These are phyloP conservation scores for Galerucella nymphaeae DNA, from an alignment of 2,888 invertebrate genomes.

Conservation along the genomic window DNA sequence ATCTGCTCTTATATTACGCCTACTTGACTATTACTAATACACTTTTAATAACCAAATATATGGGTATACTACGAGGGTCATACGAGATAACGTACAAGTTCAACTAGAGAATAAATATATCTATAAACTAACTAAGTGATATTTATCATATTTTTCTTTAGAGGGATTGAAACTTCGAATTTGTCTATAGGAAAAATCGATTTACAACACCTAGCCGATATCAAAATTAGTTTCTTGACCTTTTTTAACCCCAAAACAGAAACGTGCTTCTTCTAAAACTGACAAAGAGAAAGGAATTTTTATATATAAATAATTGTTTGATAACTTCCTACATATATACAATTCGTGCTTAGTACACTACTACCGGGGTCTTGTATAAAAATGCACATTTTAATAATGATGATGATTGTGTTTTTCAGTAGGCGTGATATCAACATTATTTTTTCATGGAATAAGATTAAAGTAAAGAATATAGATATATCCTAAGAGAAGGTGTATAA, in stretches of 20 bases:
- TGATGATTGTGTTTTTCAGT: slow-evolving; percentile 1
- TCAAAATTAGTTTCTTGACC: too few species aligned
- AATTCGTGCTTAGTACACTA: background rate
- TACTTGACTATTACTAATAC: too few species aligned
- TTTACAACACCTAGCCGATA: too few species aligned
- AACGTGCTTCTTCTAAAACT: background rate
- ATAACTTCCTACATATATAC: background rate
- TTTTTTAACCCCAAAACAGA: background rate
- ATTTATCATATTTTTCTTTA: too few species aligned
- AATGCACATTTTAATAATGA: background rate
- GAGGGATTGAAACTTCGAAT: too few species aligned
- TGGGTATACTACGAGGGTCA: too few species aligned
- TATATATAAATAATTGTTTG: background rate
- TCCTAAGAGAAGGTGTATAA: slow-evolving; percentile 28
- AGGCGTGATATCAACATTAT: slow-evolving; percentile 1
- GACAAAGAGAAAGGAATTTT: background rate
- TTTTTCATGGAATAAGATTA: background rate
- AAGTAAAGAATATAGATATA: background rate
- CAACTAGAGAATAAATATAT: too few species aligned
- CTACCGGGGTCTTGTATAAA: background rate
- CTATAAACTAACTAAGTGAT: too few species aligned
- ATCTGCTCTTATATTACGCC: too few species aligned
- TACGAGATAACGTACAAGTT: too few species aligned
- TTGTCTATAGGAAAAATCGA: too few species aligned
- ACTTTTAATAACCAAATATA: too few species aligned